Evolutionary conservation across 2,797 vertebrate species (phyloP).

Genomic region (Thripadectes ignobilis): DNA sequence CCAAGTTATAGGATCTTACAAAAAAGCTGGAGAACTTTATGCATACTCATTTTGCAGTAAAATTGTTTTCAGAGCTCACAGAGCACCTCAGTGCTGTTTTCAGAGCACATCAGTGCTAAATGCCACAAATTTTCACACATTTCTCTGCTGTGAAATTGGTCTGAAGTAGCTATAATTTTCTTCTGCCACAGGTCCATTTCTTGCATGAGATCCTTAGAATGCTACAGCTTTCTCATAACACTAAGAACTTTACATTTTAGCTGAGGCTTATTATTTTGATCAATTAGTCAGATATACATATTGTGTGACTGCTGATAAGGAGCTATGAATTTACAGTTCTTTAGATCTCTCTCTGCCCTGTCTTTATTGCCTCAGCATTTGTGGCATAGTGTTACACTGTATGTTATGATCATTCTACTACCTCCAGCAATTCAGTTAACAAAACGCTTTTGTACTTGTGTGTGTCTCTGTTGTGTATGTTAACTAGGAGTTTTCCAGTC

Average conservation of each 20-base stretch:
- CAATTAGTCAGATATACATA: background rate
- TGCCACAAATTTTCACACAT: constrained; percentile 18
- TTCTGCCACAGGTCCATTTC: constrained; percentile 27
- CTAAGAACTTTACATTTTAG: background rate
- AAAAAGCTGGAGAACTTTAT: constrained; percentile 12
- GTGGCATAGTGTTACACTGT: background rate
- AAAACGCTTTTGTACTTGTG: background rate
- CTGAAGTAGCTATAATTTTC: constrained; percentile 12
- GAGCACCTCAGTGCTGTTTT: background rate
- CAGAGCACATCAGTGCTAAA: background rate
- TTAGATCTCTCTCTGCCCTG: background rate
- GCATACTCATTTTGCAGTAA: constrained; percentile 35
- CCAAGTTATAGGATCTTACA: background rate
- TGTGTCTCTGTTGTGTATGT: background rate
- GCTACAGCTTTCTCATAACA: background rate
- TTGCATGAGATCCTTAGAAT: constrained; percentile 2
- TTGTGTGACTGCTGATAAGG: constrained; percentile 18
- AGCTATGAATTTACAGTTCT: background rate
- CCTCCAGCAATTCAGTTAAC: background rate
- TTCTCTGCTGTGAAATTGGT: constrained; percentile 17
- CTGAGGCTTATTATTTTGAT: background rate
- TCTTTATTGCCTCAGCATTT: background rate
- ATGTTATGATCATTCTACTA: background rate
- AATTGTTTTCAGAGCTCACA: constrained; percentile 49
- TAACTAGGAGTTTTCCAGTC: background rate